These are phyloP conservation scores for Scylla paramamosain DNA, from an alignment of 1,140 invertebrate genomes.

Conservation along the genomic window DNA sequence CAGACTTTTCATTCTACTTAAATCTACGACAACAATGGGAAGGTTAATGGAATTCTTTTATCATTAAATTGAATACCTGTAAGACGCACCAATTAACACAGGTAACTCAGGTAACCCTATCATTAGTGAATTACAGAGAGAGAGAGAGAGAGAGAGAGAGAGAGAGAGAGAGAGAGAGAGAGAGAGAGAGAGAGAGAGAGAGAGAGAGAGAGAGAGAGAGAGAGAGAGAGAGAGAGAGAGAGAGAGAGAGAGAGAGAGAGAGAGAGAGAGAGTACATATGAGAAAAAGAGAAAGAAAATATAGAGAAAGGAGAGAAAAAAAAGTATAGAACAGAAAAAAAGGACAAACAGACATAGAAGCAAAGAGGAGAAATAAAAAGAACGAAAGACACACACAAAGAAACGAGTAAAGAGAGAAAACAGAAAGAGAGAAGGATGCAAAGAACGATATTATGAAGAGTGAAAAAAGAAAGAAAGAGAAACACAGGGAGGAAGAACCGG, in stretches of 20 bases:
- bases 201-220: not conserved
- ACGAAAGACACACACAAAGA: not conserved
- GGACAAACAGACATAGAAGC: not conserved
- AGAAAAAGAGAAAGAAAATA: not conserved
- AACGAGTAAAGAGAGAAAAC: not conserved
- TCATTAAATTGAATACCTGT: slow-evolving; percentile 59
- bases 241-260: not conserved
- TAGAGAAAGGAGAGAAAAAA: not conserved
- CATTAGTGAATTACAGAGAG: not conserved
- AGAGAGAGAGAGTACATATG: not conserved
- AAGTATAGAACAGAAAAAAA: not conserved
- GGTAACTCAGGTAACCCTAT: not conserved
- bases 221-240: not conserved
- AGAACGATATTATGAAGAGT: not conserved
- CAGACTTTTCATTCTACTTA: too few species aligned
- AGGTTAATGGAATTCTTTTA: slow-evolving; percentile 35
- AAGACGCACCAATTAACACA: slow-evolving; percentile 42
- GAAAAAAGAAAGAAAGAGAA: too few species aligned
- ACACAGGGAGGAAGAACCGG: not conserved
- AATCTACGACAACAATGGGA: not conserved
- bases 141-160: not conserved
- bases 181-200: slow-evolving; percentile 5
- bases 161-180: not conserved
- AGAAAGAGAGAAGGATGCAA: not conserved
- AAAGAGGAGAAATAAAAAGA: not conserved